phyloP scores from a whole-genome alignment of 2,113 vertebrate genomes.

The Baryphthengus martii region DNA sequence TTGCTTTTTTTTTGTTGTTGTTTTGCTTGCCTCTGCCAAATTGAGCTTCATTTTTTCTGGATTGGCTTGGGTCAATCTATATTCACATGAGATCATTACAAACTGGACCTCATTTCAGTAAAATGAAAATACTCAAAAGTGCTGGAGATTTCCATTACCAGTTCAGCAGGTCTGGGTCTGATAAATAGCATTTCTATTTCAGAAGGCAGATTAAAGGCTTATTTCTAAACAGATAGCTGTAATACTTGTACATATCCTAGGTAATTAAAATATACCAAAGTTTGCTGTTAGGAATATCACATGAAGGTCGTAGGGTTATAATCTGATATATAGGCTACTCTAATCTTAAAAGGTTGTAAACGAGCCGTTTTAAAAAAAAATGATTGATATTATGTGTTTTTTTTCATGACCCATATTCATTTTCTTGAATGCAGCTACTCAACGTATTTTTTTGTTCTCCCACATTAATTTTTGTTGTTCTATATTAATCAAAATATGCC shows the following conservation, averaged over 20 bases:
- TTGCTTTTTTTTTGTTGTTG: background rate
- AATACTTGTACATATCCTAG: background rate
- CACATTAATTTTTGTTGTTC: background rate
- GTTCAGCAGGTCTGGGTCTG: background rate
- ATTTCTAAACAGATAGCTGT: background rate
- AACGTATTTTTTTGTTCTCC: background rate
- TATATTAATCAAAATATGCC: background rate
- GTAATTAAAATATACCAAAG: background rate
- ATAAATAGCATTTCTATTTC: background rate
- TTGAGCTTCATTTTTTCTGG: background rate
- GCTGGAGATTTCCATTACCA: background rate
- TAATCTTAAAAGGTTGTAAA: background rate
- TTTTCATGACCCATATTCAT: background rate
- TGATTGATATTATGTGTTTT: background rate
- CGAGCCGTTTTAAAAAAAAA: background rate
- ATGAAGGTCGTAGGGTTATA: background rate
- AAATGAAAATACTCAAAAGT: background rate
- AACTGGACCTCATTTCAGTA: background rate
- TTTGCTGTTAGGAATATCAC: background rate
- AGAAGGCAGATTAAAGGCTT: background rate
- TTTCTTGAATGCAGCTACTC: background rate
- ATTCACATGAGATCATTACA: background rate
- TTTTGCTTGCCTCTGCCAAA: background rate
- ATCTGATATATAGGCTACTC: background rate
- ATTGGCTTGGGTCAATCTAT: background rate